Percentiles rank a stretch among this genome's conserved stretches.
These are phyloP conservation scores for Gadus chalcogrammus DNA, from an alignment of 2,113 vertebrate species.

Conservation along the genomic window DNA sequence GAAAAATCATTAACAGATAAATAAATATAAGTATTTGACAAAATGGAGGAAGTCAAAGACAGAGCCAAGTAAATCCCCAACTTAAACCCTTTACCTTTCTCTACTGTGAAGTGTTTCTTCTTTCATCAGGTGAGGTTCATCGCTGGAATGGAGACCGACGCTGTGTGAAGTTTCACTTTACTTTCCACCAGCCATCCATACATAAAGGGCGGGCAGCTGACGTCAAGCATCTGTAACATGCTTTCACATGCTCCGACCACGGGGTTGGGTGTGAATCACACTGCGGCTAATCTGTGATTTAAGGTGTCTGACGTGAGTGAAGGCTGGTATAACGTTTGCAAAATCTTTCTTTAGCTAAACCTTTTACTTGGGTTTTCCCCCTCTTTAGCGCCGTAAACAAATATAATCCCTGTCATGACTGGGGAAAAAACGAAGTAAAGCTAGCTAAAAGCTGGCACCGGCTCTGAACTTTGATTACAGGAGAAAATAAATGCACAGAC, in stretches of 20 bases:
- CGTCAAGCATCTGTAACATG: no score
- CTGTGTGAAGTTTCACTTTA: constrained; percentile 54
- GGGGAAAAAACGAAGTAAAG: no score
- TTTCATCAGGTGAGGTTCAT: constrained; percentile 67
- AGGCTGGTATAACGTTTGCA: constrained; percentile 15
- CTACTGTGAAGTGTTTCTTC: constrained; percentile 44
- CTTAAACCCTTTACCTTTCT: constrained; percentile 59
- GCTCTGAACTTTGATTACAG: background rate
- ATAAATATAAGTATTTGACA: constrained; percentile 37
- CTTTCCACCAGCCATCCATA: constrained; percentile 20
- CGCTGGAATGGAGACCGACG: constrained; percentile 36
- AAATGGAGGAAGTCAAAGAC: constrained; percentile 45
- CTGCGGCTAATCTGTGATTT: constrained; percentile 16
- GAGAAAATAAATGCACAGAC: background rate
- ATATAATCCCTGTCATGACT: background rate
- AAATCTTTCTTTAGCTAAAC: background rate
- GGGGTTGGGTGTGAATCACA: constrained; percentile 4
- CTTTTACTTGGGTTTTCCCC: no score
- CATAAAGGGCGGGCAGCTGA: constrained; percentile 41
- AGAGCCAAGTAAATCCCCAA: constrained; percentile 60
- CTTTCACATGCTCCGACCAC: background rate
- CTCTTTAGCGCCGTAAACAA: background rate
- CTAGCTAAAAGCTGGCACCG: background rate
- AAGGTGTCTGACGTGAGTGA: constrained; percentile 18
- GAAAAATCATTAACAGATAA: constrained; percentile 14